Conservation (phyloP, 2,113 vertebrate genomes). For the Lepus europaeus region DNA sequence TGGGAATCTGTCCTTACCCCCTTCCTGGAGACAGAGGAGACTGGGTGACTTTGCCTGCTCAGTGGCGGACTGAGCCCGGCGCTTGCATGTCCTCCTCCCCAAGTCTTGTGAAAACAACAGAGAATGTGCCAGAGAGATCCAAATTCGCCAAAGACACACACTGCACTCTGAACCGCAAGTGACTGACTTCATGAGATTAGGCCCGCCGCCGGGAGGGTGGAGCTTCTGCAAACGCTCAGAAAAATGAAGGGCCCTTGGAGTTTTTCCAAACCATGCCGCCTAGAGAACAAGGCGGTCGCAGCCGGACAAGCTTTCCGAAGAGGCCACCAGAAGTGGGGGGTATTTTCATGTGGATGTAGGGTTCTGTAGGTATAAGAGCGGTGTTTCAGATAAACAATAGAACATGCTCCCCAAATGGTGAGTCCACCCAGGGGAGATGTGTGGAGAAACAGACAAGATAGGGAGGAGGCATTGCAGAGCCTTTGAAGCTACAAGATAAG, state of each 20-base stretch:
- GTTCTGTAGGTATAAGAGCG: background rate
- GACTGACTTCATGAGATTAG: background rate
- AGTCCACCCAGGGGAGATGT: background rate
- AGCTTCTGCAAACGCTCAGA: background rate
- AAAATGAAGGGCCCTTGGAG: background rate
- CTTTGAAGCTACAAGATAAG: background rate
- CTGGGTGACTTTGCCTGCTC: background rate
- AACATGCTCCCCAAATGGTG: no score
- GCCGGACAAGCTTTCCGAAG: background rate
- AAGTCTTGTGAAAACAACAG: background rate
- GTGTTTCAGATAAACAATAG: background rate
- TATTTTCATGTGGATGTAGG: background rate
- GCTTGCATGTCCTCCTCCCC: background rate
- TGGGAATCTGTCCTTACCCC: background rate
- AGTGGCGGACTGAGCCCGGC: rapidly evolving
- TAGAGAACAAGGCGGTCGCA: background rate
- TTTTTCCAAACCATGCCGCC: background rate
- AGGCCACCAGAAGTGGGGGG: background rate
- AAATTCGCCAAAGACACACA: background rate
- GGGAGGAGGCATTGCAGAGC: background rate
- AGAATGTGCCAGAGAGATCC: background rate
- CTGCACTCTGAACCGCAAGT: background rate
- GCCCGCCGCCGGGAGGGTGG: background rate
- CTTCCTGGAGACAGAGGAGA: background rate
- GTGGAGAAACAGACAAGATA: background rate